phyloP scores from a whole-genome alignment of 1,140 invertebrate species.

The Chymomyza costata region DNA sequence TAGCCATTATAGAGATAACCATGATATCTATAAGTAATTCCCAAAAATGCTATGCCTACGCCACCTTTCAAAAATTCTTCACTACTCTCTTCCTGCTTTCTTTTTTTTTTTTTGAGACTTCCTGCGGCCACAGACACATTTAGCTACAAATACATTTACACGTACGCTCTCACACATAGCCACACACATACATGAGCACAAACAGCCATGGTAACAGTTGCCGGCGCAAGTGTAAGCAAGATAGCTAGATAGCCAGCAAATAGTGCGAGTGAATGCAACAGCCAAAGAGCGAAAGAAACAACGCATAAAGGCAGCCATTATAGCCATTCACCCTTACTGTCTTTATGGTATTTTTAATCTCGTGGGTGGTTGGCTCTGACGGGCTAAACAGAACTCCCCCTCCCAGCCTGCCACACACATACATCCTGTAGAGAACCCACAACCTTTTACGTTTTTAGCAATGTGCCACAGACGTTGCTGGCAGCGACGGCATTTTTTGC shows the following conservation, averaged over 20 bases:
- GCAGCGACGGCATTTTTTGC: slow-evolving; percentile 55
- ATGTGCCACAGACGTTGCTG: slow-evolving; percentile 26
- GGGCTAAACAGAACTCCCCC: slow-evolving; percentile 22
- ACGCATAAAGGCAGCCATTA: slow-evolving; percentile 63
- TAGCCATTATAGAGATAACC: too few species aligned
- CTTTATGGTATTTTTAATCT: slow-evolving; percentile 73
- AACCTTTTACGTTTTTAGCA: slow-evolving; percentile 7
- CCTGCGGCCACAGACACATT: neutral
- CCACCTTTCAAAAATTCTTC: too few species aligned
- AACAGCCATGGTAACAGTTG: slow-evolving; percentile 38
- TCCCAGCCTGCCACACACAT: slow-evolving; percentile 7
- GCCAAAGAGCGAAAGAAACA: slow-evolving; percentile 32
- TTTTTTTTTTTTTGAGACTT: neutral
- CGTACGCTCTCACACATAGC: slow-evolving; percentile 2
- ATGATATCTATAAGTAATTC: too few species aligned
- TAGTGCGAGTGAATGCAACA: neutral
- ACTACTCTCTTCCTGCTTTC: neutral
- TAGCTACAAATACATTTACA: neutral
- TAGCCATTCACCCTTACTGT: slow-evolving; percentile 72
- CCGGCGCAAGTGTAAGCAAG: neutral
- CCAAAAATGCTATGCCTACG: too few species aligned
- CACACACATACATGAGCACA: neutral
- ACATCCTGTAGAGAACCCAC: slow-evolving; percentile 5
- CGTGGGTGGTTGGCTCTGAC: slow-evolving; percentile 53
- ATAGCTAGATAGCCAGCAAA: slow-evolving; percentile 8